phyloP scores from a whole-genome alignment of 1,140 invertebrate species.

The Scaptomyza montana region DNA sequence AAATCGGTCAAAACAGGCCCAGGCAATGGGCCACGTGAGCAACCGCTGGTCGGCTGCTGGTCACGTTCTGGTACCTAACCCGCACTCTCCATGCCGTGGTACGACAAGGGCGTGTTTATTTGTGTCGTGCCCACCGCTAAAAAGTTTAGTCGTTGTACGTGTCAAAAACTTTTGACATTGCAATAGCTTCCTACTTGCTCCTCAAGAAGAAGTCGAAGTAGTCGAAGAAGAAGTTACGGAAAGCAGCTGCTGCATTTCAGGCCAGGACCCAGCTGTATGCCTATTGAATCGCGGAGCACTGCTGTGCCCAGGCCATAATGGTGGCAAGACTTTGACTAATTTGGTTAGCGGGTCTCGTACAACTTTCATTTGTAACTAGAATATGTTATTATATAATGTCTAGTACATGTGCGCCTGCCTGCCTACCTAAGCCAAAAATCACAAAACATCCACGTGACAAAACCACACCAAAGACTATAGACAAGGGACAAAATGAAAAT shows the following conservation, averaged over 20 bases:
- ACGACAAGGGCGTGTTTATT: slow-evolving; percentile 63
- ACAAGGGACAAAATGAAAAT: neutral
- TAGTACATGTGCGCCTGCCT: slow-evolving; percentile 39
- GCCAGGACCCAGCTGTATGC: slow-evolving; percentile 42
- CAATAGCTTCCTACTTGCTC: slow-evolving; percentile 53
- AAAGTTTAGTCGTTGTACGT: slow-evolving; percentile 67
- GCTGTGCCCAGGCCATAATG: slow-evolving; percentile 2
- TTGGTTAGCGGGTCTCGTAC: slow-evolving; percentile 61
- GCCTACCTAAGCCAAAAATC: slow-evolving; percentile 27
- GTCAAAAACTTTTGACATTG: slow-evolving; percentile 70
- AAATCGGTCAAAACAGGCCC: slow-evolving; percentile 50
- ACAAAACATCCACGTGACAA: slow-evolving; percentile 41
- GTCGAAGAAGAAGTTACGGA: neutral
- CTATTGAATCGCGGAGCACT: slow-evolving; percentile 42
- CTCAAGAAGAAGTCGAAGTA: no score
- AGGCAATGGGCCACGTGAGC: slow-evolving; percentile 29
- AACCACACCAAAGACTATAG: slow-evolving; percentile 2
- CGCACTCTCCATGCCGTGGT: neutral
- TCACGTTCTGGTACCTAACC: slow-evolving; percentile 48
- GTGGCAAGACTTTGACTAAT: slow-evolving; percentile 51
- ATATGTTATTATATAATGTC: slow-evolving; percentile 65
- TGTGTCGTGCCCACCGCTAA: slow-evolving; percentile 63
- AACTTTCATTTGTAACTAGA: slow-evolving; percentile 55
- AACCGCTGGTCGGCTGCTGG: slow-evolving; percentile 38
- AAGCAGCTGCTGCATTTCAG: slow-evolving; percentile 48